Conservation (phyloP, 35 echinoderm and acorn worm genomes). For the Nesometra sesokonis region DNA sequence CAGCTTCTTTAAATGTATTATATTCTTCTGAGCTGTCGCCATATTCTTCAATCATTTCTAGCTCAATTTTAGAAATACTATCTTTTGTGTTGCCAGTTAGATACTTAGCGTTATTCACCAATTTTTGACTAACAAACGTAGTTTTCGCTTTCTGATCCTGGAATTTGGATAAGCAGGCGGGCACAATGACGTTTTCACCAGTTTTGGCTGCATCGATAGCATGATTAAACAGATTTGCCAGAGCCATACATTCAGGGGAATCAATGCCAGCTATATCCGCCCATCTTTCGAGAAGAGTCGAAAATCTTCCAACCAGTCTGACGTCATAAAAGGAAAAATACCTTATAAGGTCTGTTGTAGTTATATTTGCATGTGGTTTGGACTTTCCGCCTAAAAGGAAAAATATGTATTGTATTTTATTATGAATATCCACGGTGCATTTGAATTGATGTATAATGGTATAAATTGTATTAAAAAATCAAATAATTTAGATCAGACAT, state of each 20-base stretch:
- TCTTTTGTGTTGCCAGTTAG: neutral
- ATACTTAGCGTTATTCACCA: neutral
- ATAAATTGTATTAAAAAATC: too few species aligned
- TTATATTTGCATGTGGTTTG: neutral
- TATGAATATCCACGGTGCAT: too few species aligned
- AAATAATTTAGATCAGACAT: too few species aligned
- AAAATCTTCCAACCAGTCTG: neutral
- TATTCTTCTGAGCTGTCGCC: neutral
- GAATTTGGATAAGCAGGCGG: neutral
- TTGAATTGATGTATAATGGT: too few species aligned
- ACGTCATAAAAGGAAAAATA: neutral
- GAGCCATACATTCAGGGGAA: neutral
- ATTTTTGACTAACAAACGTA: neutral
- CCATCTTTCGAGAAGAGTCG: neutral
- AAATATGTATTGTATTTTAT: too few species aligned
- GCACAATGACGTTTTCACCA: neutral
- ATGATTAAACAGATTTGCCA: neutral
- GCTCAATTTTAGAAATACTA: neutral
- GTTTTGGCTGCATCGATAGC: neutral
- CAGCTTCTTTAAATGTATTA: neutral
- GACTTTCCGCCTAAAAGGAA: neutral
- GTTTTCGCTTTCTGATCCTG: neutral
- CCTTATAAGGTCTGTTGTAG: neutral
- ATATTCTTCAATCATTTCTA: neutral
- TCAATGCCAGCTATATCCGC: neutral